A percentile compares a stretch with the other conserved stretches of the same genome.
These are phyloP conservation scores for Peucedramus taeniatus DNA, from an alignment of 2,113 vertebrate genomes.

Conservation along the genomic window DNA sequence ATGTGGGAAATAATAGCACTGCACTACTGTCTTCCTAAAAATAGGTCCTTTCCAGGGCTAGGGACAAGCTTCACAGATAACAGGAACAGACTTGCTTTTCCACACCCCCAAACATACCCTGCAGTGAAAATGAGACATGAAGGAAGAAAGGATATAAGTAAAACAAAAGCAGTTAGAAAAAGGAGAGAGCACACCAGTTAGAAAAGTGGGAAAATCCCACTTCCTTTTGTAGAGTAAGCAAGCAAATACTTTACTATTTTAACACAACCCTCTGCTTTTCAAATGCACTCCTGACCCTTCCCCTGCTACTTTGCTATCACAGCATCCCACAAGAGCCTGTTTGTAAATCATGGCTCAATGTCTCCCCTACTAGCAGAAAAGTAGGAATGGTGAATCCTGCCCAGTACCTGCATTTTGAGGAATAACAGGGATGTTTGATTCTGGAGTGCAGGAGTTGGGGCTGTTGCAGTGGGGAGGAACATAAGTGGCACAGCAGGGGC, in stretches of 20 bases:
- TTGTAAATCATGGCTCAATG: neutral
- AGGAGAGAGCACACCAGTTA: neutral
- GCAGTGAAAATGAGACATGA: neutral
- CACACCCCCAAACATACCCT: neutral
- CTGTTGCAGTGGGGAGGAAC: neutral
- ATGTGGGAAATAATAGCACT: neutral
- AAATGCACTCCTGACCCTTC: neutral
- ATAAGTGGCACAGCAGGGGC: neutral
- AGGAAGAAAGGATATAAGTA: neutral
- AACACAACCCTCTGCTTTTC: neutral
- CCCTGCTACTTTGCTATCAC: neutral
- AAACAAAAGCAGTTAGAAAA: neutral
- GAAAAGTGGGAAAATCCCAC: neutral
- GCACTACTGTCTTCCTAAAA: neutral
- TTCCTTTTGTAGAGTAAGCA: neutral
- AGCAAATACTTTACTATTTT: neutral
- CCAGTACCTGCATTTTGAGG: neutral
- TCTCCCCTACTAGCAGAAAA: neutral
- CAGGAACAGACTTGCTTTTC: neutral
- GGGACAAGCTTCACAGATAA: constrained; percentile 10
- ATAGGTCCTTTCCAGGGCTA: neutral
- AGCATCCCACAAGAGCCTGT: neutral
- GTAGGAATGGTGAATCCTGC: neutral
- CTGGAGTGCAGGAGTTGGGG: neutral
- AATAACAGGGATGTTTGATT: neutral